phyloP scores from a whole-genome alignment of 2,113 vertebrate species.

The Eptesicus fuscus region DNA sequence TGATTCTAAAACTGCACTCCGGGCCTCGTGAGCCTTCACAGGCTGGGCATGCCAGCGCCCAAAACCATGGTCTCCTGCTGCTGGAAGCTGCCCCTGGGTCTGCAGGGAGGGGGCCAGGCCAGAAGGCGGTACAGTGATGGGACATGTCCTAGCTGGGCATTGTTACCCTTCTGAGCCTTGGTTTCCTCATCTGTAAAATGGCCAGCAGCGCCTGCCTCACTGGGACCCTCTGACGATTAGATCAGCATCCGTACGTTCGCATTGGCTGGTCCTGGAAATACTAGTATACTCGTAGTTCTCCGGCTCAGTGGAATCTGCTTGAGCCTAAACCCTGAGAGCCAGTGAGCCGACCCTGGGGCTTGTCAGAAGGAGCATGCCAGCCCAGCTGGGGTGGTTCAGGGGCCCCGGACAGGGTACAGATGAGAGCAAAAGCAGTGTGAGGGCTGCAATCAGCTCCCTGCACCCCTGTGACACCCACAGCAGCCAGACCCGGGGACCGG shows the following conservation, averaged over 20 bases:
- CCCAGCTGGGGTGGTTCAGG: background rate
- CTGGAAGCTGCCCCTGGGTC: background rate
- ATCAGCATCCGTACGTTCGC: background rate
- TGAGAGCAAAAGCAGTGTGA: background rate
- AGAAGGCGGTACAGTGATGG: background rate
- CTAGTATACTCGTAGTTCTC: background rate
- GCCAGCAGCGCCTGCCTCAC: background rate
- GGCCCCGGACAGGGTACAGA: background rate
- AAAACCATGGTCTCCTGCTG: background rate
- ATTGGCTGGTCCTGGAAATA: background rate
- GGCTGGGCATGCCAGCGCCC: background rate
- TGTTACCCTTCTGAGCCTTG: background rate
- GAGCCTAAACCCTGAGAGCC: background rate
- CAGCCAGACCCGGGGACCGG: background rate
- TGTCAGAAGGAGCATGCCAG: background rate
- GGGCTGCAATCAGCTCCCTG: background rate
- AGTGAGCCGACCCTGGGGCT: background rate
- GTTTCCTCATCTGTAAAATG: background rate
- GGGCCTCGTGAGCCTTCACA: background rate
- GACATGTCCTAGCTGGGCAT: background rate
- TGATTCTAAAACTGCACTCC: background rate
- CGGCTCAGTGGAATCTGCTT: background rate
- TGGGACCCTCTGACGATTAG: background rate
- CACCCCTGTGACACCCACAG: fast-evolving
- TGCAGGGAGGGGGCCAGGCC: background rate